Evolutionary conservation across 2,113 vertebrate genomes (phyloP), one percentile per base, ranked within the genome.

Genomic region (Neotoma lepida): DNA sequence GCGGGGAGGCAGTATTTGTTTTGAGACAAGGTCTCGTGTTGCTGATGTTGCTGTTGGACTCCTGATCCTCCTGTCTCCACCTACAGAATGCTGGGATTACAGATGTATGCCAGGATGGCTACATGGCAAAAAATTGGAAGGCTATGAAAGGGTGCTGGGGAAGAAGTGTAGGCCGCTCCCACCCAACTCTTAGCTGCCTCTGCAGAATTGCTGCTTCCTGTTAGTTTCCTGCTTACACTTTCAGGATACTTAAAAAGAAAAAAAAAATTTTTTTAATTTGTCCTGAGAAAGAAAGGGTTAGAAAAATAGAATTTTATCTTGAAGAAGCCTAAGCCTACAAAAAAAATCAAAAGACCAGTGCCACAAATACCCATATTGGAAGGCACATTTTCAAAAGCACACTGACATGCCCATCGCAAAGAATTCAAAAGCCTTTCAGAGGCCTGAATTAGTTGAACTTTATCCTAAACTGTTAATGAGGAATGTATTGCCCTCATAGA

Each of bases 401-500:
- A 51, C 94, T 56, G 58, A 92, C 71, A 88, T 33, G 41, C 76
- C 94, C 88, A 73, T 96, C 92, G 46, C 71, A 94, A 95, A 88
- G 81, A 82, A 93, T 88, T 93, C 76, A 93, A 94, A 94, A 93
- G 78, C 89, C 93, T 86, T 92, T 86, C 63, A 88, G 89, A 94
- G 85, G 89, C 80, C 74, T 73, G 85, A 96, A 91, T 97, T 93
- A 89, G 54, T 95, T 95, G 85, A 86, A 94, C 70, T 93, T 90
- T 86, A 87, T 96, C 80, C 88, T 85, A 61, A 61, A 82, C 39
- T 66, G 63, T 90, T 94, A 88, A 76, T 81, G 87, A 95, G 87
- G 70, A 95, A 93, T 94, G 81, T 73, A 91, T 96, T 61, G 63
- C 89, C 77, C 66, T 89, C 17, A 0, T 63, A 78, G 64, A 77